These are phyloP conservation scores for Subacronicta megacephala DNA, from an alignment of 2,888 invertebrate genomes.

Conservation along the genomic window DNA sequence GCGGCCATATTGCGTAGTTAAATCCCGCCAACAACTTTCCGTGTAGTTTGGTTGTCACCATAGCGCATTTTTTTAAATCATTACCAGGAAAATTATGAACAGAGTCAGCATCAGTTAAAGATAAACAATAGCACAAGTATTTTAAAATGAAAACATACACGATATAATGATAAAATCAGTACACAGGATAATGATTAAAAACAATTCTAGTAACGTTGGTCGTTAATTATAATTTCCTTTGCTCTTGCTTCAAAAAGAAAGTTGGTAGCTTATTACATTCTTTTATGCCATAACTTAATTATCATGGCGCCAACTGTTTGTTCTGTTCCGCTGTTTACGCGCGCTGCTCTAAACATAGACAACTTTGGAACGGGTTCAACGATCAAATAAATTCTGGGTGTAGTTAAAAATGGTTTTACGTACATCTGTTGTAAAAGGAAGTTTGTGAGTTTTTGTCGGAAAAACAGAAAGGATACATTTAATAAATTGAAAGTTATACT, in stretches of 20 bases:
- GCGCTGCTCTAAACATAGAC: constrained; percentile 50
- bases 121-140: no score
- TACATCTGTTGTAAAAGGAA: constrained; percentile 17
- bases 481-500: no score
- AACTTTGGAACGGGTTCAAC: constrained; percentile 51
- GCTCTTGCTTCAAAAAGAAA: no score
- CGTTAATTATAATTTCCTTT: no score
- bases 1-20: constrained; percentile 60
- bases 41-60: not conserved
- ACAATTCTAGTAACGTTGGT: no score
- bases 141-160: no score
- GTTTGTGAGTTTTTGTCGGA: not conserved
- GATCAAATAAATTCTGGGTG: constrained; percentile 45
- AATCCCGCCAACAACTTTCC: constrained; percentile 21
- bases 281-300: not conserved
- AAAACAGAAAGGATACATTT: not conserved
- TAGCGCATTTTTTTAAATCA: no score
- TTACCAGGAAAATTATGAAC: no score
- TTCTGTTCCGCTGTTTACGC: constrained; percentile 40
- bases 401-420: constrained; percentile 40
- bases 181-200: no score
- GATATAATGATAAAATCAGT: no score
- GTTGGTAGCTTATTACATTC: no score
- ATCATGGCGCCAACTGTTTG: constrained; percentile 51
- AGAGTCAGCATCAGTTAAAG: no score